A percentile compares a stretch with the other conserved stretches of the same genome.
Evolutionary conservation across 2,797 vertebrate species (phyloP).

Genomic region (Eleutherodactylus coqui): DNA sequence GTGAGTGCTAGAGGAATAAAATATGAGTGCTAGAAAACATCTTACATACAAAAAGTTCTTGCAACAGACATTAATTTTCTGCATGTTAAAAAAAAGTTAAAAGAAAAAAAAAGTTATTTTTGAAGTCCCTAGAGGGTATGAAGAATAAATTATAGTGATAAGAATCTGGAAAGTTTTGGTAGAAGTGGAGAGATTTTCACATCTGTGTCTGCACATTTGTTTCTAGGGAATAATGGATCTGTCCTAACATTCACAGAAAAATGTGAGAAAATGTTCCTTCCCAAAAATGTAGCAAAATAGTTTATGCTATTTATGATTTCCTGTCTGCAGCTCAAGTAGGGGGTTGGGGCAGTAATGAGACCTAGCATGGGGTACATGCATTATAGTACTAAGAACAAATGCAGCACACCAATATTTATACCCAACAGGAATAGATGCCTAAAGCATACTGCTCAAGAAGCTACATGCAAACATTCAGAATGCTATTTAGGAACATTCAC

Average conservation of each 20-base stretch:
- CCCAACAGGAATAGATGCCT: background rate
- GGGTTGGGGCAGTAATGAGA: constrained; percentile 28
- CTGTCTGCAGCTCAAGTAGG: constrained; percentile 66
- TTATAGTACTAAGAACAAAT: constrained; percentile 32
- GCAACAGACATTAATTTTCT: constrained; percentile 60
- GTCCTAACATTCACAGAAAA: constrained; percentile 79
- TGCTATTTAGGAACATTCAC: background rate
- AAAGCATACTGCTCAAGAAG: background rate
- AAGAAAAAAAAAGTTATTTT: constrained; percentile 80
- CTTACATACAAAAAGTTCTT: background rate
- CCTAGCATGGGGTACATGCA: background rate
- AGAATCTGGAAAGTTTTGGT: constrained; percentile 84
- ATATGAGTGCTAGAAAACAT: background rate
- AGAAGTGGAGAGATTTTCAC: constrained; percentile 85
- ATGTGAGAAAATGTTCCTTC: constrained; percentile 78
- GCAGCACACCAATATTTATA: constrained; percentile 7
- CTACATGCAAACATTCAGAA: background rate
- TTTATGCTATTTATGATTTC: constrained; percentile 62
- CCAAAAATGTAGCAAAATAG: constrained; percentile 67
- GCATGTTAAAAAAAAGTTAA: constrained; percentile 76
- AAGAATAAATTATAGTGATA: constrained; percentile 86
- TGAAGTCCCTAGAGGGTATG: constrained; percentile 77
- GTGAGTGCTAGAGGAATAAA: background rate
- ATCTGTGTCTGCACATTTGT: constrained; percentile 88
- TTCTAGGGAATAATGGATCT: constrained; percentile 89